Percentiles rank a stretch among this genome's conserved stretches.
phyloP scores from a whole-genome alignment of 2,797 vertebrate genomes.

The Chelon labrosus region DNA sequence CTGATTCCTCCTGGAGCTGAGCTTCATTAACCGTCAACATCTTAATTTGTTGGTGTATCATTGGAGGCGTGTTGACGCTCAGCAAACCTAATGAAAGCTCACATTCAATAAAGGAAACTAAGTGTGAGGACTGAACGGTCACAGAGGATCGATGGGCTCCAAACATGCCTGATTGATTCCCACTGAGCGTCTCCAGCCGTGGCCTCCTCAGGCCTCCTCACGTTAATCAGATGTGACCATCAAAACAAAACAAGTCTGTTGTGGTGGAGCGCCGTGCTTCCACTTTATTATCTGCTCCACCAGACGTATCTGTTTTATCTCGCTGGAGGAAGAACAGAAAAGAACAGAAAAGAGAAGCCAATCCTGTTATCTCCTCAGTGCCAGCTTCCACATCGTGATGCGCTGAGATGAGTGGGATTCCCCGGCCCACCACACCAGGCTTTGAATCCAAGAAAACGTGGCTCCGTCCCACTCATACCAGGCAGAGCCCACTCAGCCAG shows the following conservation, averaged over 20 bases:
- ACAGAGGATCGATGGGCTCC: conserved; percentile 24
- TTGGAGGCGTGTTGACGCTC: neutral
- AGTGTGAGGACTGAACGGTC: conserved; percentile 22
- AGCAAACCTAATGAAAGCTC: conserved; percentile 9
- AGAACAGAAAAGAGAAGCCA: neutral
- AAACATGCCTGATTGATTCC: conserved; percentile 49
- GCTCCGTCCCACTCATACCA: conserved; percentile 43
- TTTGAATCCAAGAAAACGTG: conserved; percentile 30
- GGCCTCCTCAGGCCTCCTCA: conserved; percentile 11
- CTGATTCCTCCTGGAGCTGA: no score
- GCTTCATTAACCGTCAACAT: neutral
- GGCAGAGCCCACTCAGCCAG: conserved; percentile 37
- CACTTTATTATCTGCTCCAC: neutral
- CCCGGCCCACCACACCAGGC: conserved; percentile 17
- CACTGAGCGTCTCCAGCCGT: conserved; percentile 16
- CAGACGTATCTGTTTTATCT: conserved; percentile 1
- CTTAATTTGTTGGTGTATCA: neutral
- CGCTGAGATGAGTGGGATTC: conserved; percentile 51
- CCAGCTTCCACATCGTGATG: conserved; percentile 44
- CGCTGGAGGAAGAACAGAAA: neutral
- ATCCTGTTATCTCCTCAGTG: neutral
- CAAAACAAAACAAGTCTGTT: conserved; percentile 7
- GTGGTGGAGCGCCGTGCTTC: neutral
- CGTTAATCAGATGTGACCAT: conserved; percentile 33
- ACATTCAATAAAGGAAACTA: conserved; percentile 4